Evolutionary conservation across 2,113 vertebrate species (phyloP), one percentile per base, ranked within the genome.

Genomic region (Diphyllodes magnificus): DNA sequence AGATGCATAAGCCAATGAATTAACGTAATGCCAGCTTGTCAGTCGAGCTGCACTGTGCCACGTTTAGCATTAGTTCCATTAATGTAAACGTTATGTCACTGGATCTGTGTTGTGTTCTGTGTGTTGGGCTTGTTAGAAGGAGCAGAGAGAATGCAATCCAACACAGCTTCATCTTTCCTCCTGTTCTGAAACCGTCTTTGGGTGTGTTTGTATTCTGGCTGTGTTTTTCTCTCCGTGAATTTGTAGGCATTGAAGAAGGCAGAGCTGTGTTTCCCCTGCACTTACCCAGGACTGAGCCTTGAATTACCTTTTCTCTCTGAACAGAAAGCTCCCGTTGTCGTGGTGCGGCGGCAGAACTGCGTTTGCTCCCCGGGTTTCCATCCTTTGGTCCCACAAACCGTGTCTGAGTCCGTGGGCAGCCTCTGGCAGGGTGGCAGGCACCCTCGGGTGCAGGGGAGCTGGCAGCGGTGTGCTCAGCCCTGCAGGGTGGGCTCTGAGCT

Each of bases 301-400:
- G 8, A 13, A 10, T 44, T 83, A 8, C 23, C 39, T 54, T 45
- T 37, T 6, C 18, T 81, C 50, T 56, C 9, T 15, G 23, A 15
- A 2, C 3, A 1, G 12, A 12, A 8, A 6, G 50, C 2, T 22
- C 11, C 50, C 31, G 1, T 2, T 37, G 28, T 37, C 4, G 2
- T 11, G 57, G 22, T 8, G 19, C 11, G 4, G 33, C 5, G 39
- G 13, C 70, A 75, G 40, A 37, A 7, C 22, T 8, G 8, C 3
- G 24, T 47, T 82, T 82, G 31, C 35, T 50, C 20, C 24, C 12
- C 9, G 22, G 4, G 5, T 24, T 59, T 24, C 0, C 25, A 2
- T 8, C 9, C 27, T 19, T 31, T 40, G 35, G 8, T 50, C 2
- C 11, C 51, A 11, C 27, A 33, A 33, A 3, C n/a, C 3, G 1